Base-by-base conservation (phyloP, 2,797 vertebrate genomes). In the Chelon labrosus region DNA sequence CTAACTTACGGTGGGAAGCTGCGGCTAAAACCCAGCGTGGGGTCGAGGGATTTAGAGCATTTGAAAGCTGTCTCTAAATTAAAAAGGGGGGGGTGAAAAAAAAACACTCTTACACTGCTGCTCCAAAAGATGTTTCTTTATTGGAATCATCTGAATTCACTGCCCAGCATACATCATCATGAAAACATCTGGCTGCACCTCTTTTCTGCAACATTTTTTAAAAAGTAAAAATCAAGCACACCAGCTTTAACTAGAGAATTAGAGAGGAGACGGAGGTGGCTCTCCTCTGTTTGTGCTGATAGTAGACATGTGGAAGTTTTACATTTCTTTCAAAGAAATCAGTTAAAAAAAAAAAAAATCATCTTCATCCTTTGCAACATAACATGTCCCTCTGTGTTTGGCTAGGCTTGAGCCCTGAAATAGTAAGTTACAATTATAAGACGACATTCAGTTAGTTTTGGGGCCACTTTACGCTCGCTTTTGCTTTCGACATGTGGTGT, bases 251-350 rank as follows among this genome's bases (percentile, higher is more conserved):
- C 51, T 66, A 70, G 31, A 74, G 69, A 83, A 75, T 41, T 53
- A 55, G 16, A 75, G 64, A 77, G 50, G 27, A 76, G 66, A 44
- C 49, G 27, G 54, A 60, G 44, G 31, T 16, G 61, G 10, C n/a
- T 68, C 67, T 71, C 67, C 75, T 86, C 78, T 10, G 37, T 79
- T 91, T 93, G 92, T 92, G 91, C 89, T 90, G 84, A 88, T 82
- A 68, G 82, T 53, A 22, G 25, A 78, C 31, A 60, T 76, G 79
- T 72, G 39, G 68, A 76, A 44, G 58, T 73, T 70, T 49, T 65
- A 85, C 72, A 71, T 78, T 75, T 84, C 42, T 80, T 74, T 67
- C 31, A 71, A 71, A 68, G 39, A 63, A 77, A 52, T 42, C 13
- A 5, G 4, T 16, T 47, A 22, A 35, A 35, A 46, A 59, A n/a